Percentiles rank a stretch among this genome's conserved stretches.
These are phyloP conservation scores for Deroptyus accipitrinus DNA, from an alignment of 2,113 vertebrate species.

Conservation along the genomic window DNA sequence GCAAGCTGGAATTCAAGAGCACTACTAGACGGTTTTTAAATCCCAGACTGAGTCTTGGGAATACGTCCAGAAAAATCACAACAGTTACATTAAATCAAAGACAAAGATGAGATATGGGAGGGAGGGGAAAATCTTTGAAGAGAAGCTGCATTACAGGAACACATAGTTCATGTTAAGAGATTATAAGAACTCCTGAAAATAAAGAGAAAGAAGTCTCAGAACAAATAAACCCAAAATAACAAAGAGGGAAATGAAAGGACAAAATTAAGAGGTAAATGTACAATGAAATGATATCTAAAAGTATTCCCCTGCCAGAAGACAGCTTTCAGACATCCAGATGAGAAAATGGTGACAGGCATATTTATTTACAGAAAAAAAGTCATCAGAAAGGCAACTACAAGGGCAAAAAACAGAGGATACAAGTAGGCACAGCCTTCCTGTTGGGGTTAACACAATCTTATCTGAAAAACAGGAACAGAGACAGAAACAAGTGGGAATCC, in stretches of 20 bases:
- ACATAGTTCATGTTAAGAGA: neutral
- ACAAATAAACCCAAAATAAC: neutral
- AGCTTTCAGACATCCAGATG: constrained; percentile 1
- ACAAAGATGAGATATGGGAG: neutral
- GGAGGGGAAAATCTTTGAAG: neutral
- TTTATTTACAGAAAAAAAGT: neutral
- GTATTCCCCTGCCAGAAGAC: neutral
- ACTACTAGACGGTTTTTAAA: neutral
- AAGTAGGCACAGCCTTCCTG: neutral
- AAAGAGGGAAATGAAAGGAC: neutral
- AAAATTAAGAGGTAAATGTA: constrained; percentile 10
- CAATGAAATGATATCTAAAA: neutral
- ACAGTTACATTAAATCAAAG: constrained; percentile 5
- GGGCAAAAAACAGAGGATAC: neutral
- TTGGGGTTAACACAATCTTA: neutral
- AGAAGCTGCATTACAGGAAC: neutral
- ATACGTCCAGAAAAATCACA: neutral
- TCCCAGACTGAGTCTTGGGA: neutral
- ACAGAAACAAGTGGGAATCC: neutral
- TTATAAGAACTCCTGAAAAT: neutral
- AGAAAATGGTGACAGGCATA: neutral
- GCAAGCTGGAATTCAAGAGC: neutral
- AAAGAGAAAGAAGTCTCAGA: neutral
- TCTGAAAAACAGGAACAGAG: neutral
- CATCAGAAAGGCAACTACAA: neutral